These are phyloP conservation scores for Cotesia typhae DNA, from an alignment of 1,140 invertebrate species.

Conservation along the genomic window DNA sequence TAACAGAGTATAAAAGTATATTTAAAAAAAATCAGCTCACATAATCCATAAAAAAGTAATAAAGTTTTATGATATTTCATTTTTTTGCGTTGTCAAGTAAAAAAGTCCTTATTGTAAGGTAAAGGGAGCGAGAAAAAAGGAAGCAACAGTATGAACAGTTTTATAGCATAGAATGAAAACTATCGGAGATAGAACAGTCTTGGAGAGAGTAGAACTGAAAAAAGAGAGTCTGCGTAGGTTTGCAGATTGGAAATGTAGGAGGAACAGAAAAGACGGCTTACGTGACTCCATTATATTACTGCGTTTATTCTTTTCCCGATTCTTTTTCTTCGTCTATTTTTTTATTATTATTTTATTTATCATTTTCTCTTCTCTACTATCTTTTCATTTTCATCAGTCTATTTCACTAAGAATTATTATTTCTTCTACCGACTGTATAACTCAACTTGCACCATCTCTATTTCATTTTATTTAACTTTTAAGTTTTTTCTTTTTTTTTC, in stretches of 20 bases:
- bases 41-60: too few species aligned
- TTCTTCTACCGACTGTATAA: neutral
- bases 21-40: too few species aligned
- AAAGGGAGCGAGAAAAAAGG: too few species aligned
- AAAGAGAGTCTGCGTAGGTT: neutral
- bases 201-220: neutral
- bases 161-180: neutral
- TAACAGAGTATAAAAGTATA: too few species aligned
- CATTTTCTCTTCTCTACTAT: neutral
- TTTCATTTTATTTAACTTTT: slow-evolving; percentile 2
- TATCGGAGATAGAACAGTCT: slow-evolving; percentile 16
- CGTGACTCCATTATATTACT: neutral
- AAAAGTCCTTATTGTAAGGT: too few species aligned
- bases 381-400: neutral
- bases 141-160: too few species aligned
- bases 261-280: neutral
- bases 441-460: neutral
- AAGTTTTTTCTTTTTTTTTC: too few species aligned
- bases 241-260: slow-evolving; percentile 6
- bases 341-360: neutral
- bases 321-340: neutral
- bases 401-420: neutral
- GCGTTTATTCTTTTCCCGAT: neutral
- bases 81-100: too few species aligned
- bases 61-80: too few species aligned